Conservation (phyloP, 2,888 invertebrate genomes). For the Cinara cedri region DNA sequence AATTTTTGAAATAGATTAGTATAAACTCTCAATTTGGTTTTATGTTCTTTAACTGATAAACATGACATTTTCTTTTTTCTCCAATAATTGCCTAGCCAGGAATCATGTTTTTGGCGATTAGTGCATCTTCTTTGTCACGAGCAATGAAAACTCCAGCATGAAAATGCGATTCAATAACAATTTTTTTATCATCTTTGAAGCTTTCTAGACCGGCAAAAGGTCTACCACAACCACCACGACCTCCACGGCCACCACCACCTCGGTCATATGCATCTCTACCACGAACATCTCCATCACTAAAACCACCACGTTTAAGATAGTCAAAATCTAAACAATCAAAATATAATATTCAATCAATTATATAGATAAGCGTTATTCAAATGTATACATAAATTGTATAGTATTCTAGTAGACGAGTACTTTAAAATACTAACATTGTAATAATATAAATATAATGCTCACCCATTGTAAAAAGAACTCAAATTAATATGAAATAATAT, state of each 20-base stretch:
- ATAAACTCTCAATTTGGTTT: background rate
- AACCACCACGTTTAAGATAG: slow-evolving; percentile 65
- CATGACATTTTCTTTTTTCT: slow-evolving; percentile 95
- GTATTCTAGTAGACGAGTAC: too few relatives aligned
- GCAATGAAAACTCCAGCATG: slow-evolving; percentile 97
- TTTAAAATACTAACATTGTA: too few relatives aligned
- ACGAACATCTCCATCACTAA: slow-evolving; percentile 24
- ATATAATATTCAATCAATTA: background rate
- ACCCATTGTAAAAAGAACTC: background rate
- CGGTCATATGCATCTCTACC: slow-evolving; percentile 13
- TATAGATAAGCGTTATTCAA: background rate
- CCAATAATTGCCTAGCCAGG: slow-evolving; percentile 98
- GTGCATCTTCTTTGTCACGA: slow-evolving; percentile 95
- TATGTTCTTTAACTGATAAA: slow-evolving; percentile 73
- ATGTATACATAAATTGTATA: too few relatives aligned
- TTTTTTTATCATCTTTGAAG: slow-evolving; percentile 89
- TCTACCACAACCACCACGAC: slow-evolving; percentile 58
- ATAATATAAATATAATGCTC: too few relatives aligned
- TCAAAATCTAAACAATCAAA: slow-evolving; percentile 61
- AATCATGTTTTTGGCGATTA: slow-evolving; percentile 93
- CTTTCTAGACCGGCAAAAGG: slow-evolving; percentile 61
- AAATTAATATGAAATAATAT: background rate
- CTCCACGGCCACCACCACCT: slow-evolving; percentile 41
- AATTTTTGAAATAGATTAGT: slow-evolving; percentile 58
- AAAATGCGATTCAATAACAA: slow-evolving; percentile 95